These are phyloP conservation scores for Ashinkailepas kermadecensis DNA, from an alignment of 2,888 invertebrate species.

Conservation along the genomic window DNA sequence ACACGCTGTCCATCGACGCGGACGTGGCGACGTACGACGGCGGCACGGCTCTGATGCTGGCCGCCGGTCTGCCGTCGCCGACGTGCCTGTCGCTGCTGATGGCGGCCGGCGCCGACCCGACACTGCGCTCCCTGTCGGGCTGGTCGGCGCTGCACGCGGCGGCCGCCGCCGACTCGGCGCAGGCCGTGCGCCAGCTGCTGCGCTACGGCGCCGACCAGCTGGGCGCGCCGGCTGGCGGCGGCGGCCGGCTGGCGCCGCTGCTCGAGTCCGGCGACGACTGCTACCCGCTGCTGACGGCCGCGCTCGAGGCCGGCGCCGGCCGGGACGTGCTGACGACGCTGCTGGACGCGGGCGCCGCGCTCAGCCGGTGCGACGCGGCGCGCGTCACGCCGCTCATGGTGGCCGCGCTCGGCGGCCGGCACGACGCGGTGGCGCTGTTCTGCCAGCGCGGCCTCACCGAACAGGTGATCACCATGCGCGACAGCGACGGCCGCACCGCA, in stretches of 20 bases:
- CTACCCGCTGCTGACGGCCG: not conserved
- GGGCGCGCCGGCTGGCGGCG: not conserved
- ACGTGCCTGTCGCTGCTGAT: not conserved
- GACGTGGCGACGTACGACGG: not conserved
- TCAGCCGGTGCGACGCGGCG: not conserved
- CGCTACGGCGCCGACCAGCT: conserved; percentile 12
- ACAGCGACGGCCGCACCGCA: not conserved
- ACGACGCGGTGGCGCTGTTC: not conserved
- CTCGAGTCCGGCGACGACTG: not conserved
- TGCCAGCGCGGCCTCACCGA: not conserved
- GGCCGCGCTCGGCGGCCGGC: not conserved
- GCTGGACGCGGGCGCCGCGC: not conserved
- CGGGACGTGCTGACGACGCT: not conserved
- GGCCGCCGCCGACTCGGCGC: not conserved
- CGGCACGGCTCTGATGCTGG: conserved; percentile 15
- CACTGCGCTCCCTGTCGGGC: not conserved
- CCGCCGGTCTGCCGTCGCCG: not conserved
- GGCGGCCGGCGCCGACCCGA: not conserved
- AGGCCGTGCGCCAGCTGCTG: not conserved
- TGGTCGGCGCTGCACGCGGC: conserved; percentile 24
- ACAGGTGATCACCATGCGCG: not conserved
- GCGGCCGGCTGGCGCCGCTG: not conserved
- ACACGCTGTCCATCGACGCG: not conserved
- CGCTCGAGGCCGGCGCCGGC: not conserved
- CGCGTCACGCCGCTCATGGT: not conserved